Conservation (phyloP, 2,888 invertebrate genomes). For the Mesorhabditis sp. region DNA sequence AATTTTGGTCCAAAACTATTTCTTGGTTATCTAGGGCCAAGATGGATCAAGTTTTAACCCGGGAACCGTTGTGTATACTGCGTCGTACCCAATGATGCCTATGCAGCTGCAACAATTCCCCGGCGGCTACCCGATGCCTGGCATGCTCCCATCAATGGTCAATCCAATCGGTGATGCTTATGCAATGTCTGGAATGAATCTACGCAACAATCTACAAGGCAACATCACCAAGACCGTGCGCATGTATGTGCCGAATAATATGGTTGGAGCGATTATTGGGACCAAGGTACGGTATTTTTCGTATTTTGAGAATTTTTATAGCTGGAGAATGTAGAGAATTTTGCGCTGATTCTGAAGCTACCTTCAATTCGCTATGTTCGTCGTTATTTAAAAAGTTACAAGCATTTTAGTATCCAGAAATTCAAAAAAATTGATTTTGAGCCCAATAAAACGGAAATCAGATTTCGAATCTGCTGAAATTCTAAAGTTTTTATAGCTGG, state of each 20-base stretch:
- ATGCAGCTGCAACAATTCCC: conserved; percentile 5
- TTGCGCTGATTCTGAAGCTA: neutral
- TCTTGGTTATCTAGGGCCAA: too few relatives aligned
- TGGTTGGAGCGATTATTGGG: conserved; percentile 96
- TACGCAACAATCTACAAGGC: conserved; percentile 12
- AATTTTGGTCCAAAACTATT: too few relatives aligned
- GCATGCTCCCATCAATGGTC: conserved; percentile 60
- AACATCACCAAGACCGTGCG: conserved; percentile 61
- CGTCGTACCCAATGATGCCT: too few relatives aligned
- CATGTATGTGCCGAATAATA: conserved; percentile 95
- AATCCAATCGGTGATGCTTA: conserved; percentile 14
- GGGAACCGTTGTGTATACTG: too few relatives aligned
- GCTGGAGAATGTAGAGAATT: conserved; percentile 2
- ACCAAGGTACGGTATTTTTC: conserved; percentile 67
- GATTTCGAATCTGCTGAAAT: too few relatives aligned
- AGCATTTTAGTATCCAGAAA: too few relatives aligned
- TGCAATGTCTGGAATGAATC: conserved; percentile 15
- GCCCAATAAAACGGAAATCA: too few relatives aligned
- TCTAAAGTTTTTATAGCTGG: too few relatives aligned
- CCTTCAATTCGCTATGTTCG: too few relatives aligned
- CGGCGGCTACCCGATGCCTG: conserved; percentile 1
- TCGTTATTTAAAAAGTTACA: too few relatives aligned
- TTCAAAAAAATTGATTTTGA: too few relatives aligned
- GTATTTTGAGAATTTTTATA: neutral
- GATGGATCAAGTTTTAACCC: too few relatives aligned